Evolutionary conservation across 1,140 invertebrate genomes (phyloP).

Genomic region (Scaptomyza montana): DNA sequence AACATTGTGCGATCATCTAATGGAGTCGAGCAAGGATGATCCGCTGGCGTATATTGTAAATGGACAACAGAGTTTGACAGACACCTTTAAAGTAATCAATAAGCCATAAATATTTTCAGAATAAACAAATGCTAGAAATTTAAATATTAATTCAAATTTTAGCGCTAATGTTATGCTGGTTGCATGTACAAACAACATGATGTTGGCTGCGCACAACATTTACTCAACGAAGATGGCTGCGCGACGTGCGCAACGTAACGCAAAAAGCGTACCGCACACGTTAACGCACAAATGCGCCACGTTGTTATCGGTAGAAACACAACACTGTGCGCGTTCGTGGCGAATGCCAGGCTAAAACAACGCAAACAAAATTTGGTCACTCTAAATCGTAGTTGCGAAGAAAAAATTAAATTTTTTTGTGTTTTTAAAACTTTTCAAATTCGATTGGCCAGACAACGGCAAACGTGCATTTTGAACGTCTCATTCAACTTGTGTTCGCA

Average conservation of each 20-base stretch:
- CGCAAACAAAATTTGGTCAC: conserved; percentile 59
- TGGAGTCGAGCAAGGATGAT: conserved; percentile 78
- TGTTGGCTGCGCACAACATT: conserved; percentile 4
- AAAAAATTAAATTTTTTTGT: conserved; percentile 75
- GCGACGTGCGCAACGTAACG: conserved; percentile 9
- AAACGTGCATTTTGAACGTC: conserved; percentile 20
- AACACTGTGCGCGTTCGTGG: conserved; percentile 29
- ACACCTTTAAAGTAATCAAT: conserved; percentile 63
- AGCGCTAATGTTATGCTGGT: conserved; percentile 25
- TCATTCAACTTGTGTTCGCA: conserved; percentile 17
- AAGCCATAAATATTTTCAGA: conserved; percentile 30
- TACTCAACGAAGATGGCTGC: conserved; percentile 14
- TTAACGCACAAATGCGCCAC: conserved; percentile 9
- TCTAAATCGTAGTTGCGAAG: conserved; percentile 66
- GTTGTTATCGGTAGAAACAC: conserved; percentile 13
- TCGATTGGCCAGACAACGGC: conserved; percentile 33
- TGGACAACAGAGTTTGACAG: conserved; percentile 44
- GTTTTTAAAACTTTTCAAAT: conserved; percentile 41
- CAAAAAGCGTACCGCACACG: not conserved
- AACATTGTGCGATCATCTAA: conserved; percentile 79
- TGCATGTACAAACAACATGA: not conserved
- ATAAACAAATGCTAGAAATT: conserved; percentile 18
- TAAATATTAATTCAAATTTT: not conserved
- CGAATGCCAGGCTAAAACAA: conserved; percentile 38
- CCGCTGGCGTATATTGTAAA: conserved; percentile 76